Base-by-base conservation (phyloP, 2,888 invertebrate species). In the Morpho achilles region DNA sequence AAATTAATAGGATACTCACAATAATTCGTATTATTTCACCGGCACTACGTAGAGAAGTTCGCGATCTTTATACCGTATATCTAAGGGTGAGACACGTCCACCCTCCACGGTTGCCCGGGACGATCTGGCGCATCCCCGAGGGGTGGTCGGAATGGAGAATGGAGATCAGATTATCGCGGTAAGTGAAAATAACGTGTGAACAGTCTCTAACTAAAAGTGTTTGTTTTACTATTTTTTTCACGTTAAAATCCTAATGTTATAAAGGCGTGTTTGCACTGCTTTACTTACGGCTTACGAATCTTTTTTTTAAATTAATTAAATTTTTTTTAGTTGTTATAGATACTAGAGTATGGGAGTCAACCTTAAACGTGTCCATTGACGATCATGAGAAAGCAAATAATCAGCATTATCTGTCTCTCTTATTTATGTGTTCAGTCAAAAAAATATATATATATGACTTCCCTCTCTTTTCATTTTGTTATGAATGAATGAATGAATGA, bases 111-210 rank as follows among this genome's bases (percentile, higher is more conserved):
- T 67, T 68, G 68, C 67, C 69, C 69, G 70, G 67, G 69, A 73
- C 73, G 66, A 67, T 83, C 73, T 84, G 82, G 70, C 76, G 69
- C 66, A 67, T 68, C 67, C 69, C 78, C 71, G 72, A 71, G 73
- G 76, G 71, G 60, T 58, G 57, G 56, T 54, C 56, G 53, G 44
- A 39, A 9, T 43, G 42, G 58, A 52, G 44, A 39, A 9, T 43
- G 42, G 58, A 52, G 56, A 60, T 56, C 53, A 50, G 56, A 58
- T 60, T 56, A 53, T 46, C 53, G 52, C 45, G 56, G 56, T 54
- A 57, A 54, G 56, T 60, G 53, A 51, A 60, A 57, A 63, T 59
- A 50, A 58, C 51, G 16, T 56, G 53, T 42, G 42, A 51, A 57
- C 50, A 39, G 55, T 10, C 43, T 7, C 48, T 50, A 9, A 52